Base-by-base conservation (phyloP, 1,140 invertebrate genomes). In the Nasonia giraulti region DNA sequence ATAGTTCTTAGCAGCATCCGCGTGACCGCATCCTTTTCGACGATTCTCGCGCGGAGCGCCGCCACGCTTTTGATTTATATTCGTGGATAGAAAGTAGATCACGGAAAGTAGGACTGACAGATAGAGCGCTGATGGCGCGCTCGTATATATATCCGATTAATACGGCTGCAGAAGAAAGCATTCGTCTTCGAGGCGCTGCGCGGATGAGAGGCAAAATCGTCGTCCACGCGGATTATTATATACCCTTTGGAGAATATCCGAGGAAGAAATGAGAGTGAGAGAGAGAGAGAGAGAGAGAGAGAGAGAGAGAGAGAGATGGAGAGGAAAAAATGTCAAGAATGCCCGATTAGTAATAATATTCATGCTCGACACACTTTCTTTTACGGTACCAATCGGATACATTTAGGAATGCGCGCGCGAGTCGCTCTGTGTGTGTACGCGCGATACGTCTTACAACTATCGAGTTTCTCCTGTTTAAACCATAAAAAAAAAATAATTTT, bases 51-150 rank as follows among this genome's bases (percentile, higher is more conserved):
- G n/a, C n/a, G n/a, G n/a, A n/a, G n/a, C n/a, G 50, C 2, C 77
- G 62, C 4, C 27, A 2, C 27, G 27, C 66, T 75, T 55, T 85
- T 85, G 83, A 85, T 80, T 85, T 80, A 85, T 76, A 76, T 23
- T 62, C 74, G 40, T 62, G n/a, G 33, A 44, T 85, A 85, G 83
- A 85, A 85, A 85, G 83, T 85, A 74, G 78, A 85, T 85, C 83
- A 76, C 77, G 17, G 83, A 85, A 85, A 85, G 83, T 85, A 85
- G 83, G 83, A 75, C 83, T 85, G 83, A 85, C 78, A 80, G 83
- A 85, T 85, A 78, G 78, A 85, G 83, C 78, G 37, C 69, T 40
- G 27, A 27, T 27, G 23, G 71, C 33, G 40, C 31, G 47, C 23
- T 50, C 40, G 44, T 11, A 12, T 17, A 12, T 17, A 27, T 55